These are phyloP conservation scores for Xestobium rufovillosum DNA, from an alignment of 2,888 invertebrate species.

Conservation along the genomic window DNA sequence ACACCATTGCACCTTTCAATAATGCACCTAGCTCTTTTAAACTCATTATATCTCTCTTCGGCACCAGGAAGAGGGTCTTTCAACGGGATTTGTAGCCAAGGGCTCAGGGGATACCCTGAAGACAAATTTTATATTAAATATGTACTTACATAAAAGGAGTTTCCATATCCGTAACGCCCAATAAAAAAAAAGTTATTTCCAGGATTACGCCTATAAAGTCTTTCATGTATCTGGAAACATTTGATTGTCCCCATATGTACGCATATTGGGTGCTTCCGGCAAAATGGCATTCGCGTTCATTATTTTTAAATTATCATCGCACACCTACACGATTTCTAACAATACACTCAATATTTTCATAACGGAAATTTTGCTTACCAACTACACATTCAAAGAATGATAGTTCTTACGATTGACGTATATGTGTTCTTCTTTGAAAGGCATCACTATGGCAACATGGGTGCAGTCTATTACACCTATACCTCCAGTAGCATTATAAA, in stretches of 20 bases:
- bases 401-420: slow-evolving; percentile 14
- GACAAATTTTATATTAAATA: too few species aligned
- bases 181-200: slow-evolving; percentile 10
- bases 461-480: slow-evolving; percentile 14
- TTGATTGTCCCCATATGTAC: slow-evolving; percentile 16
- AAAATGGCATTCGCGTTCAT: slow-evolving; percentile 19
- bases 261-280: slow-evolving; percentile 20
- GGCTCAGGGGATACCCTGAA: slow-evolving; percentile 14
- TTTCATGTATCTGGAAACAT: too few species aligned
- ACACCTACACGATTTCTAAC: slow-evolving; percentile 15
- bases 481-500: too few species aligned
- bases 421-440: slow-evolving; percentile 12
- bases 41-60: too few species aligned
- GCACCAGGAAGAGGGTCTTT: too few species aligned
- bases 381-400: slow-evolving; percentile 10
- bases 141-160: too few species aligned
- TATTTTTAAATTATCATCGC: slow-evolving; percentile 17
- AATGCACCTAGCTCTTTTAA: too few species aligned
- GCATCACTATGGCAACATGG: slow-evolving; percentile 18
- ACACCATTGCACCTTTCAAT: too few species aligned
- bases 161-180: slow-evolving; percentile 16
- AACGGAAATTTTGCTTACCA: too few species aligned
- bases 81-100: slow-evolving; percentile 13
- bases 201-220: too few species aligned
- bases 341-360: too few species aligned